A percentile compares a stretch with the other conserved stretches of the same genome.
phyloP scores from a whole-genome alignment of 2,797 vertebrate genomes.

The Epinephelus coioides region DNA sequence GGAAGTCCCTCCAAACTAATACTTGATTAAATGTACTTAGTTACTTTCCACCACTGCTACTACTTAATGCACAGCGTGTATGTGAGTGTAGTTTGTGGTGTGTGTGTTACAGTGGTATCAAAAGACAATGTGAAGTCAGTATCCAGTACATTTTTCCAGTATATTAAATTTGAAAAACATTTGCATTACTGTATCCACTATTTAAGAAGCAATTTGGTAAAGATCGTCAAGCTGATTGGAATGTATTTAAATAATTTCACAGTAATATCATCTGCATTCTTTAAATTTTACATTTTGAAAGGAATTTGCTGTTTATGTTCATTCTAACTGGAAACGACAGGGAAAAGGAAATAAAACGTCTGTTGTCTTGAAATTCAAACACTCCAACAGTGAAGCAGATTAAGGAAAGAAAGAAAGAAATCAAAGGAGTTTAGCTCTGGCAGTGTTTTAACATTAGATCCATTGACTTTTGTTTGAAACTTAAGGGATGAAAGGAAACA shows the following conservation, averaged over 20 bases:
- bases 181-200: not conserved
- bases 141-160: not conserved
- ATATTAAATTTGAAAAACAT: too few relatives aligned
- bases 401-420: constrained; percentile 43
- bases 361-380: constrained; percentile 31
- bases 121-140: not conserved
- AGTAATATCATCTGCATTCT: not conserved
- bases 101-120: not conserved
- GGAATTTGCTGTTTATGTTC: not conserved
- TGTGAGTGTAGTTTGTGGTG: not conserved
- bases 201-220: not conserved
- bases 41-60: not conserved
- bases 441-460: constrained; percentile 55
- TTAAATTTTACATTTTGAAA: not conserved
- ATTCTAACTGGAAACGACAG: not conserved
- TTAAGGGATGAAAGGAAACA: constrained; percentile 70
- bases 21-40: not conserved
- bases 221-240: not conserved
- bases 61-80: not conserved
- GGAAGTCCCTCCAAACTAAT: too few relatives aligned
- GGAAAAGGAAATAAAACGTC: constrained; percentile 29
- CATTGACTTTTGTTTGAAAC: constrained; percentile 66
- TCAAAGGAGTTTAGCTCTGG: constrained; percentile 58
- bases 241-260: not conserved
- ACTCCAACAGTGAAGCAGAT: constrained; percentile 55